Conservation (phyloP, 2,797 vertebrate species). For the Molossus alvarezi region DNA sequence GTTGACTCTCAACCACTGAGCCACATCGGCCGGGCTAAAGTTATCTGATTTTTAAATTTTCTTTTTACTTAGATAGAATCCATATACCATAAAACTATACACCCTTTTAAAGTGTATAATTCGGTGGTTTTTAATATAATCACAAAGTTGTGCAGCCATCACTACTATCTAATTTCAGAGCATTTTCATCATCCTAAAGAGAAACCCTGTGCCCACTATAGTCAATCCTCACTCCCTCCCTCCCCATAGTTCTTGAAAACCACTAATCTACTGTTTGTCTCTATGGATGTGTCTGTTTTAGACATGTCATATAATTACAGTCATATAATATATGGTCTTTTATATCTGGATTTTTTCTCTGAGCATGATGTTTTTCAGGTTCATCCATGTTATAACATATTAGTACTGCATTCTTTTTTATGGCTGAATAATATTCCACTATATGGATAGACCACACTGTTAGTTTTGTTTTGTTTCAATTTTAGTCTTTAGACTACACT, state of each 20-base stretch:
- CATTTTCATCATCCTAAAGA: conserved; percentile 20
- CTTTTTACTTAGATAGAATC: conserved; percentile 12
- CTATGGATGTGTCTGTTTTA: not conserved
- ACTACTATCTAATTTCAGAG: conserved; percentile 6
- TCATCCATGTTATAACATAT: not conserved
- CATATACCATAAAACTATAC: not conserved
- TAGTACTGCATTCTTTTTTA: not conserved
- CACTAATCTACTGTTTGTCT: not conserved
- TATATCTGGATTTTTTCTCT: not conserved
- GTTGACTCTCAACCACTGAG: too few relatives aligned
- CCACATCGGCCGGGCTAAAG: not conserved
- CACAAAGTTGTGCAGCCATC: not conserved
- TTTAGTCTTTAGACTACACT: not conserved
- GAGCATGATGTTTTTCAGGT: not conserved
- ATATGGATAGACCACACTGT: not conserved
- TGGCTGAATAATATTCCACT: not conserved
- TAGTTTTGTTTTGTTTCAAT: not conserved
- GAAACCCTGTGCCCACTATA: not conserved
- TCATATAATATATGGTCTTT: not conserved
- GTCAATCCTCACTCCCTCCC: not conserved
- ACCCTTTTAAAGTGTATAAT: conserved; percentile 37
- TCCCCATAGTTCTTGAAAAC: not conserved
- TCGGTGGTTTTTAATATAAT: not conserved
- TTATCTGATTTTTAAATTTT: not conserved
- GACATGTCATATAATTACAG: not conserved